Base-by-base conservation (phyloP, 2,797 vertebrate species). In the Sarcoramphus papa region DNA sequence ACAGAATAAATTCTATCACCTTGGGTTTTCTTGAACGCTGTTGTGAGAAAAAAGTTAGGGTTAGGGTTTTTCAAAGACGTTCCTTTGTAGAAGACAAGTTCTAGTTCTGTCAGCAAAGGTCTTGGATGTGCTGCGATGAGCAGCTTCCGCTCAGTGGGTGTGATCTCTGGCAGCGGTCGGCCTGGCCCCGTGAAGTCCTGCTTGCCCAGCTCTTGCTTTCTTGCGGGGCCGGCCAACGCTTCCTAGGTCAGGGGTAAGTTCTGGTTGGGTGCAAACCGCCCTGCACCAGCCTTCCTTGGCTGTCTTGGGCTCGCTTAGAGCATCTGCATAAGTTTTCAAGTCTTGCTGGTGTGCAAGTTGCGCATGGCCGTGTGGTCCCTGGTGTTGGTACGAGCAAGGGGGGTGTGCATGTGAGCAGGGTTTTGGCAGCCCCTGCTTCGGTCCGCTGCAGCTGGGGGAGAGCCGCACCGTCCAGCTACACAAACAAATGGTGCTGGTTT, bases 361-460 rank as follows among this genome's bases (percentile, higher is more conserved):
- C 1, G 0, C 4, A 2, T 60, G 77, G 31, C 35, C 2, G 1
- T 4, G 57, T 16, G 24, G 17, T 23, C 31, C 33, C 21, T 24
- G 62, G 2, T 14, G 53, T 33, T 35, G 50, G 12, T 11, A 12
- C 0, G 1, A 75, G 37, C 0, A 0, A 54, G 35, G 62, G 62
- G 62, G 16, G 3, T 11, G 9, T 14, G 37, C 6, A 1, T 7
- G 4, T 1, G 6, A n/a, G 50, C 54, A 31, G 76, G 31, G 31
- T 14, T 85, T 83, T 50, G 65, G 78, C 80, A 64, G 64, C 59
- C 41, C 14, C 74, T 65, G 60, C 31, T 84, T 47, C 25, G 11
- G 1, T 13, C 54, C 7, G 7, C 54, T 43, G 75, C 33, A 53
- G 73, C 65, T 31, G 14, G 1, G 75, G n/a, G 54, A 59, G 47